These are phyloP conservation scores for Drosophila lutescens DNA, from an alignment of 2,888 invertebrate genomes.

Conservation along the genomic window DNA sequence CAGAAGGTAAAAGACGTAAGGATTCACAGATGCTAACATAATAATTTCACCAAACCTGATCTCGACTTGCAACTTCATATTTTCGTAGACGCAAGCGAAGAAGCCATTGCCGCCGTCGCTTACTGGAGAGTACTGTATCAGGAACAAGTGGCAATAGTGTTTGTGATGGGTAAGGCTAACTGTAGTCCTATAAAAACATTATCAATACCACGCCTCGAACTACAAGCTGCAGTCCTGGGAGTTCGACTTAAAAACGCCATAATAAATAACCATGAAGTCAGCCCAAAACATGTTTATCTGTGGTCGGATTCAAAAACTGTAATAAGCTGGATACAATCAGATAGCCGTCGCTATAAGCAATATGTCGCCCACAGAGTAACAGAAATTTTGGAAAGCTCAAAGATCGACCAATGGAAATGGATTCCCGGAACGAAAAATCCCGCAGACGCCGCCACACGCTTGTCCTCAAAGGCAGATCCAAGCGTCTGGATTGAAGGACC, in stretches of 20 bases:
- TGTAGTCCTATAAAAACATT: background rate
- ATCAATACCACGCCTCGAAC: background rate
- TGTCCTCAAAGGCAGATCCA: background rate
- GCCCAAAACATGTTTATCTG: background rate
- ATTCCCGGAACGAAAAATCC: background rate
- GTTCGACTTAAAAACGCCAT: background rate
- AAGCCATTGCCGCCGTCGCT: background rate
- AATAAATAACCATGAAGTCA: background rate
- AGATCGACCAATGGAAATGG: too few relatives aligned
- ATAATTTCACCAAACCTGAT: background rate
- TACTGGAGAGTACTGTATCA: background rate
- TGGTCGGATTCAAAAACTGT: too few relatives aligned
- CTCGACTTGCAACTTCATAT: background rate
- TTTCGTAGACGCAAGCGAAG: background rate
- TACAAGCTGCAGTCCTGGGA: background rate
- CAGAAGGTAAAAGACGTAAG: background rate
- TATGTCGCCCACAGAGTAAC: background rate
- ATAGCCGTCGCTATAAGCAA: background rate
- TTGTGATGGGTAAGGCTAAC: background rate
- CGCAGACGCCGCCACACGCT: background rate
- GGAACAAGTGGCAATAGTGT: background rate
- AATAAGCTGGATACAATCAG: background rate
- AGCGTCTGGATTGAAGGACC: background rate
- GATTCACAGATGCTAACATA: background rate
- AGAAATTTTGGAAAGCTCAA: background rate